These are phyloP conservation scores for Alligator sinensis DNA, from an alignment of 2,113 vertebrate genomes.

Conservation along the genomic window DNA sequence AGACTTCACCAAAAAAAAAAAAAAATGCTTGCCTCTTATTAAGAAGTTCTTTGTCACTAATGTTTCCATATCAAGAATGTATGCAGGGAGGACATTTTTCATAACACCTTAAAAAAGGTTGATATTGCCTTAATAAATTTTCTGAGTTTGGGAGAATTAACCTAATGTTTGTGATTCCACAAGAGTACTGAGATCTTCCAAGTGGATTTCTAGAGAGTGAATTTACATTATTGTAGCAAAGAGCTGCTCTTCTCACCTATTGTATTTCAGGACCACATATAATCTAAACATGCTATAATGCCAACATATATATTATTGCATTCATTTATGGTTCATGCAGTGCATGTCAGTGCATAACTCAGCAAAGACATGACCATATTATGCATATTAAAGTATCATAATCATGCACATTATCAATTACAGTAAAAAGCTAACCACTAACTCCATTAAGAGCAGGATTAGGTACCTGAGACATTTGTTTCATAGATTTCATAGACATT, in stretches of 20 bases:
- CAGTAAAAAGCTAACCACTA: not conserved
- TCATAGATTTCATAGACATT: no score
- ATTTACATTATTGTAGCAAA: slow-evolving; percentile 22
- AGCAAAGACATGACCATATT: not conserved
- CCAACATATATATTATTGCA: not conserved
- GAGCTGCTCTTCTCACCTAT: slow-evolving; percentile 4
- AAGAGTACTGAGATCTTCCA: slow-evolving; percentile 16
- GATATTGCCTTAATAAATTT: not conserved
- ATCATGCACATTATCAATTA: slow-evolving; percentile 5
- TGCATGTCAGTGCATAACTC: not conserved
- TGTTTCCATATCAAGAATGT: not conserved
- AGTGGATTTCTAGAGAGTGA: slow-evolving; percentile 19
- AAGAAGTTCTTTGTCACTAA: not conserved
- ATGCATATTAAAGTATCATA: slow-evolving; percentile 14
- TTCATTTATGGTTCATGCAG: not conserved
- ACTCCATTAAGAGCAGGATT: not conserved
- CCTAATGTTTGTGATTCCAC: not conserved
- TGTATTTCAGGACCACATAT: not conserved
- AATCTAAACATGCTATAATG: not conserved
- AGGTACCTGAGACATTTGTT: not conserved
- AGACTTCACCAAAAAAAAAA: not conserved
- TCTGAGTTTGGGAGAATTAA: not conserved
- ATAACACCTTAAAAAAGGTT: not conserved
- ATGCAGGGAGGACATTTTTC: not conserved
- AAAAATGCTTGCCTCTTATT: not conserved